Conservation (phyloP, 2,113 vertebrate species). For the Oreochromis spilurus region DNA sequence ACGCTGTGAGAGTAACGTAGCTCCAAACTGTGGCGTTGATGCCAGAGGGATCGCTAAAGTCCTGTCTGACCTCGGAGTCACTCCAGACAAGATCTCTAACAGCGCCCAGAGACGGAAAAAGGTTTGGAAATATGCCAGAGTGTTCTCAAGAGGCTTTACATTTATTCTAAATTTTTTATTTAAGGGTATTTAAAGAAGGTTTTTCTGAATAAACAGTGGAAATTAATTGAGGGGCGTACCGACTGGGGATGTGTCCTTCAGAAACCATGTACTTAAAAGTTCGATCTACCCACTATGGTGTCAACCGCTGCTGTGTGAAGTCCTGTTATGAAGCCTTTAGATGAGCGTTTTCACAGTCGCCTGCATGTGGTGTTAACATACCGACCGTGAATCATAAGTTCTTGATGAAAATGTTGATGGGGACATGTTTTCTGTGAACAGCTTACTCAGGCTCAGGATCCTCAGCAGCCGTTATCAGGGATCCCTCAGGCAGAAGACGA, state of each 20-base stretch:
- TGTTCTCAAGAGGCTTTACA: background rate
- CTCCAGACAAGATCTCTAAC: conserved; percentile 94
- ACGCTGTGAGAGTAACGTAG: conserved; percentile 94
- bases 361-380: background rate
- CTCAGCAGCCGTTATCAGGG: conserved; percentile 77
- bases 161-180: accelerated
- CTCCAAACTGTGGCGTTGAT: conserved; percentile 96
- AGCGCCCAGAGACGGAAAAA: conserved; percentile 92
- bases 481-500: conserved; percentile 82
- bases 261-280: background rate
- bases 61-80: conserved; percentile 92
- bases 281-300: accelerated
- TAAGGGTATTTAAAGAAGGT: background rate
- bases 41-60: conserved; percentile 93
- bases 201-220: background rate
- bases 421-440: conserved; percentile 34
- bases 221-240: background rate
- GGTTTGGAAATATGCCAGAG: conserved; percentile 36
- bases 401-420: background rate
- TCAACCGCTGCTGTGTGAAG: background rate
- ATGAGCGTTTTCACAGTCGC: background rate
- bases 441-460: conserved; percentile 85
- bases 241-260: background rate
- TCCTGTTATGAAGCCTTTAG: accelerated
- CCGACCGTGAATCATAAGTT: background rate